Conservation (phyloP, 1,140 invertebrate species). For the Drosophila sechellia region DNA sequence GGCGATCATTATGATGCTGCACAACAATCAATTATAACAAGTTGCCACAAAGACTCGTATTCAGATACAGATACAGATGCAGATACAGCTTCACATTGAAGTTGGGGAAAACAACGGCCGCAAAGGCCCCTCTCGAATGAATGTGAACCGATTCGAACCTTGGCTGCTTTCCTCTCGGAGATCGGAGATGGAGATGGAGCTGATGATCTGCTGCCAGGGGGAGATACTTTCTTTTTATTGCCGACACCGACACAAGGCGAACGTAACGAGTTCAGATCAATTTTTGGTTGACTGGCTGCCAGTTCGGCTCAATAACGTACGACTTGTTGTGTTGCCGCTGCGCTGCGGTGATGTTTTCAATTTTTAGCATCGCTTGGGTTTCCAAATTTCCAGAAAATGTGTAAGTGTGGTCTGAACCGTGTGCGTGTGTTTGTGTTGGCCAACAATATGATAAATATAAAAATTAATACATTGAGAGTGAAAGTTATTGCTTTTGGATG, state of each 20-base stretch:
- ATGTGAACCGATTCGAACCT: slow-evolving; percentile 69
- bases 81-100: slow-evolving; percentile 24
- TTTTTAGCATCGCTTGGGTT: slow-evolving; percentile 39
- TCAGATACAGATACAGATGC: slow-evolving; percentile 6
- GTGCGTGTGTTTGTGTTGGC: slow-evolving; percentile 57
- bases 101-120: slow-evolving; percentile 38
- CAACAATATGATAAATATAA: slow-evolving; percentile 83
- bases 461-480: slow-evolving; percentile 84
- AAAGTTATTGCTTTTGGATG: slow-evolving; percentile 80
- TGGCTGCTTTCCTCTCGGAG: slow-evolving; percentile 28
- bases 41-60: slow-evolving; percentile 35
- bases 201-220: slow-evolving; percentile 62
- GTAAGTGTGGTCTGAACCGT: slow-evolving; percentile 7
- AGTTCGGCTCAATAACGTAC: slow-evolving; percentile 67
- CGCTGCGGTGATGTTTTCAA: slow-evolving; percentile 23
- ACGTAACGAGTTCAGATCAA: slow-evolving; percentile 82
- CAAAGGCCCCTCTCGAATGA: slow-evolving; percentile 59
- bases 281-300: slow-evolving; percentile 75
- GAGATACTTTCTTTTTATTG: slow-evolving; percentile 83
- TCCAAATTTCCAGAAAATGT: slow-evolving; percentile 59
- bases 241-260: slow-evolving; percentile 67
- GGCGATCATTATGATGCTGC: slow-evolving; percentile 65
- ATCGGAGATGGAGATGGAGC: slow-evolving; percentile 35
- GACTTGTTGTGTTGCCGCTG: slow-evolving; percentile 57
- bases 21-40: slow-evolving; percentile 80